These are phyloP conservation scores for Poeciliopsis turneri DNA, from an alignment of 2,797 vertebrate species.

Conservation along the genomic window DNA sequence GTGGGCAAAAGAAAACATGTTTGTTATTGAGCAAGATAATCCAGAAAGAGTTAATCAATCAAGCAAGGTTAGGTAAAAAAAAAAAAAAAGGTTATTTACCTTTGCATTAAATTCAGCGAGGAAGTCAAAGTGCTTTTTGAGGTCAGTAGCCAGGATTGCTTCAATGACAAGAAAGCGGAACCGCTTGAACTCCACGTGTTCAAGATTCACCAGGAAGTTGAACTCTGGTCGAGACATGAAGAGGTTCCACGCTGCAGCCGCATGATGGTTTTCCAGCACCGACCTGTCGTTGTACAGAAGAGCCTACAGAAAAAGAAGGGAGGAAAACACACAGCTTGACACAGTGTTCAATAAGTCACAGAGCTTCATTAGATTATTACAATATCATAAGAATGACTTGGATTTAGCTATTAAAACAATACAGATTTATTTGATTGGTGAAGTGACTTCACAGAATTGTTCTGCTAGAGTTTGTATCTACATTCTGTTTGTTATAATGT, in stretches of 20 bases:
- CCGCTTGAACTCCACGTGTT: constrained; percentile 97
- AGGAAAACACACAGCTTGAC: not conserved
- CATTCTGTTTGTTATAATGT: not conserved
- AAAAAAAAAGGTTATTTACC: constrained; percentile 72
- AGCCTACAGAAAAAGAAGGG: constrained; percentile 75
- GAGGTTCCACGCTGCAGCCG: constrained; percentile 96
- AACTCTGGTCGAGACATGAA: constrained; percentile 96
- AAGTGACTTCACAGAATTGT: not conserved
- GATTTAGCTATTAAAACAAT: not conserved
- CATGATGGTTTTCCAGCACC: constrained; percentile 96
- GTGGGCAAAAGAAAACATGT: not conserved
- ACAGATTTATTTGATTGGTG: not conserved
- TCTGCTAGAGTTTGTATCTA: not conserved
- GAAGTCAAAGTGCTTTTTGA: constrained; percentile 99
- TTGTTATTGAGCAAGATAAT: not conserved
- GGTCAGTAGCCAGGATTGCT: constrained; percentile 96
- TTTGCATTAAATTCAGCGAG: constrained; percentile 97
- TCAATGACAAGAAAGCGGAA: constrained; percentile 99
- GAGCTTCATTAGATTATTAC: not conserved
- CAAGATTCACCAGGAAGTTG: constrained; percentile 93
- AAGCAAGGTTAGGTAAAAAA: not conserved
- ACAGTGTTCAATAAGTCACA: not conserved
- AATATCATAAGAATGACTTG: no score
- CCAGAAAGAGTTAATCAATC: not conserved
- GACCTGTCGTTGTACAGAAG: constrained; percentile 98